A percentile compares a stretch with the other conserved stretches of the same genome.
Evolutionary conservation across 2,113 vertebrate species (phyloP).

Genomic region (Scartelaos histophorus): DNA sequence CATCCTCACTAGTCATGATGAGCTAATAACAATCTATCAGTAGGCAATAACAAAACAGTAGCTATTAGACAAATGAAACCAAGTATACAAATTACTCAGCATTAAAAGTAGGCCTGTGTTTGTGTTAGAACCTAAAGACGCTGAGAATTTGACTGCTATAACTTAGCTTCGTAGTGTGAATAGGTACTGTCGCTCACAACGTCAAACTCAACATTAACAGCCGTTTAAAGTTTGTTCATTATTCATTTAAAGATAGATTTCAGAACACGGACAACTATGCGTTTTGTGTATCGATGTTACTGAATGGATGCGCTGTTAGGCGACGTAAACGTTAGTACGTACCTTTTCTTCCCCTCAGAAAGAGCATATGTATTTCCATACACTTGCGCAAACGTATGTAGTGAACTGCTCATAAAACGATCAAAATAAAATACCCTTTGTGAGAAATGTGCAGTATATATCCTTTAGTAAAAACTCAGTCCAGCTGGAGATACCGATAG

Average conservation of each 20-base stretch:
- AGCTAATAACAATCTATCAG: background rate
- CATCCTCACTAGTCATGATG: slow-evolving; percentile 82
- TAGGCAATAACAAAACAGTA: background rate
- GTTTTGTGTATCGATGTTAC: background rate
- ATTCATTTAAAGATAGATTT: background rate
- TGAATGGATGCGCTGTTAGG: background rate
- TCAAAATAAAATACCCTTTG: background rate
- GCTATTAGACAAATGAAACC: background rate
- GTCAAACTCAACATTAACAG: background rate
- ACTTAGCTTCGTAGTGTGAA: too few species aligned
- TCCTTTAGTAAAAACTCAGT: background rate
- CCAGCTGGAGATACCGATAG: rapidly evolving
- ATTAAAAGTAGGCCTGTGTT: background rate
- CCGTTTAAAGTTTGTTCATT: background rate
- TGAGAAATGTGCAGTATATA: background rate
- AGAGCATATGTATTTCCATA: background rate
- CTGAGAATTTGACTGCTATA: too few species aligned
- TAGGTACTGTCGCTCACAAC: too few species aligned
- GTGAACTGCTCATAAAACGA: background rate
- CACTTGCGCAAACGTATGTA: rapidly evolving
- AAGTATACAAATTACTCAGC: background rate
- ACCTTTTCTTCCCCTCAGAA: slow-evolving; percentile 20
- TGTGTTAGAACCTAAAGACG: background rate
- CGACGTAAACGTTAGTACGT: slow-evolving; percentile 6
- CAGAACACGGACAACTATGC: background rate